Evolutionary conservation across 2,888 invertebrate genomes (phyloP).

Genomic region (Lamellibrachia columna): DNA sequence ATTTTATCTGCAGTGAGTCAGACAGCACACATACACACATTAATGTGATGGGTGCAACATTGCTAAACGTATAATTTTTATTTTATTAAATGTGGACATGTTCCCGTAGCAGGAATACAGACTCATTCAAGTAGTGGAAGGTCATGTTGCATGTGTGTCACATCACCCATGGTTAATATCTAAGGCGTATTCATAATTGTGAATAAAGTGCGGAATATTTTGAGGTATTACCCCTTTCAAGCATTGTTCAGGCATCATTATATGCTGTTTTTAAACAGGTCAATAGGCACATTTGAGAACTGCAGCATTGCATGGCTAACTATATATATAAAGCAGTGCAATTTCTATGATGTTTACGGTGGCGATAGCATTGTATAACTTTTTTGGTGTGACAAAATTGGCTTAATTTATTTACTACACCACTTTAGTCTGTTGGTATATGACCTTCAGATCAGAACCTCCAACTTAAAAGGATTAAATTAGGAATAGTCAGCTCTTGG

Average conservation of each 20-base stretch:
- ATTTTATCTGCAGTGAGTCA: background rate
- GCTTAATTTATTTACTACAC: background rate
- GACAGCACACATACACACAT: background rate
- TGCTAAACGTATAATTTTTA: background rate
- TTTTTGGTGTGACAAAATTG: background rate
- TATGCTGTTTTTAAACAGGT: background rate
- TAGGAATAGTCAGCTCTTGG: background rate
- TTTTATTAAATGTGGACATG: background rate
- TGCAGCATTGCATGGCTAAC: background rate
- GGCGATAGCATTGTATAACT: background rate
- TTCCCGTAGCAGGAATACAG: background rate
- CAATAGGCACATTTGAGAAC: background rate
- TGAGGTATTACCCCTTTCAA: background rate
- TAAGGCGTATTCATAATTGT: background rate
- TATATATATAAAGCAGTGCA: background rate
- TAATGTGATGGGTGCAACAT: background rate
- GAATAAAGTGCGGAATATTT: background rate
- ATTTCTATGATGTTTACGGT: background rate
- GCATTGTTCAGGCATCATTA: background rate
- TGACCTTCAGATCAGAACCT: background rate
- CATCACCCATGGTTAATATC: background rate
- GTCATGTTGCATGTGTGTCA: background rate
- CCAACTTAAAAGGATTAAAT: background rate
- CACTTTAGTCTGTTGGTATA: background rate
- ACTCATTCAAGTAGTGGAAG: background rate